phyloP scores from a whole-genome alignment of 2,888 invertebrate species.

The Carpatolechia fugitivella region DNA sequence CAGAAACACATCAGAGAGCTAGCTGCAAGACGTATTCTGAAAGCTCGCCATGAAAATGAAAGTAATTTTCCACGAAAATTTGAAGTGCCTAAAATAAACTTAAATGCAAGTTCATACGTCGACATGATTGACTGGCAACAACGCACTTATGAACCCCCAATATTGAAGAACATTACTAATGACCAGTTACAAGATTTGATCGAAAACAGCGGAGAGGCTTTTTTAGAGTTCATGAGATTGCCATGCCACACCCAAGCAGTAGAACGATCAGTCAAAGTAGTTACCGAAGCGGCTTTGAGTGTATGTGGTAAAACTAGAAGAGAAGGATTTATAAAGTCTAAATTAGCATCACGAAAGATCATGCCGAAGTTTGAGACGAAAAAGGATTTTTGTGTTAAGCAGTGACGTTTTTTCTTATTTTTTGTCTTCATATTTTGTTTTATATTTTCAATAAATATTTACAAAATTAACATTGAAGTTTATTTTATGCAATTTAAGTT shows the following conservation, averaged over 20 bases:
- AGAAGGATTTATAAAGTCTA: not conserved
- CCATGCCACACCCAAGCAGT: conserved; percentile 1
- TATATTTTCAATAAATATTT: no score
- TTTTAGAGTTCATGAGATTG: not conserved
- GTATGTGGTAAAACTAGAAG: not conserved
- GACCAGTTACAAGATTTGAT: not conserved
- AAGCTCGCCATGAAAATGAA: not conserved
- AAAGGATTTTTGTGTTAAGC: not conserved
- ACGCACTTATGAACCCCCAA: not conserved
- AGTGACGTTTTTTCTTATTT: no score
- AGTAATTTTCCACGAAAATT: not conserved
- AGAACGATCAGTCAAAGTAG: conserved; percentile 1
- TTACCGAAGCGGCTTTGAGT: not conserved
- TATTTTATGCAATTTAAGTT: no score
- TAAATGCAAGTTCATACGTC: not conserved
- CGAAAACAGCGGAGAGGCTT: not conserved
- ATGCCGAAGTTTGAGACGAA: not conserved
- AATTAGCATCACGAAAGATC: not conserved
- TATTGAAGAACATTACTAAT: not conserved
- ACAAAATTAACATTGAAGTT: no score
- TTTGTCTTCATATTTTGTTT: no score
- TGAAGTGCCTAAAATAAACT: not conserved
- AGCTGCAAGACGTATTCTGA: not conserved
- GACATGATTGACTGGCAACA: conserved; percentile 1
- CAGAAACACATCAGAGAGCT: not conserved